Evolutionary conservation across 2,113 vertebrate genomes (phyloP).

Genomic region (Chelonoidis abingdonii): DNA sequence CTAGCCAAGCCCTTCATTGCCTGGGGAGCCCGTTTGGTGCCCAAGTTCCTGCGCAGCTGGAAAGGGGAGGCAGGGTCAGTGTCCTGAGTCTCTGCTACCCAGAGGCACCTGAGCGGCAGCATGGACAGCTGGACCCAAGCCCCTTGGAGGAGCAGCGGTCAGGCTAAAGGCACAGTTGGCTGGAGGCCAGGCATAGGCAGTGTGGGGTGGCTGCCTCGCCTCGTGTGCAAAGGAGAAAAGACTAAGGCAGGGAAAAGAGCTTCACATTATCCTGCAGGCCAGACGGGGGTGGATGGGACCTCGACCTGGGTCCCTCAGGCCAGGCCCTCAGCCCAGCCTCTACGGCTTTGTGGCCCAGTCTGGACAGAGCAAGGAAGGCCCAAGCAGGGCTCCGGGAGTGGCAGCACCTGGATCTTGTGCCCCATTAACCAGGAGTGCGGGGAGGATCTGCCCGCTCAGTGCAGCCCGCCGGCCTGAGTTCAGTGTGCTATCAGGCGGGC

Average conservation of each 20-base stretch:
- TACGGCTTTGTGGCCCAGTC: neutral
- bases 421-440: neutral
- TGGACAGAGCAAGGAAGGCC: neutral
- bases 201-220: conserved; percentile 3
- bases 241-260: conserved; percentile 13
- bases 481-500: neutral
- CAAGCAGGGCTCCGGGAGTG: neutral
- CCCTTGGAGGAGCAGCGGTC: conserved; percentile 16
- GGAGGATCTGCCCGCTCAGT: neutral
- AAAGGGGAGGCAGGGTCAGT: neutral
- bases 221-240: conserved; percentile 63
- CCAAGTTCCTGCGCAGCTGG: neutral
- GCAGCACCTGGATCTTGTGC: neutral
- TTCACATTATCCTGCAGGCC: conserved; percentile 66
- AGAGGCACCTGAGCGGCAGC: neutral
- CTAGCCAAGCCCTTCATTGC: neutral
- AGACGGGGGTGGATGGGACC: neutral
- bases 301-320: neutral
- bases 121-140: neutral
- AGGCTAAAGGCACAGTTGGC: conserved; percentile 61
- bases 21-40: neutral
- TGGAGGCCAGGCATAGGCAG: conserved; percentile 8
- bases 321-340: neutral
- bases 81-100: neutral
- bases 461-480: neutral